Percentiles rank a stretch among this genome's conserved stretches.
Evolutionary conservation across 2,888 invertebrate genomes (phyloP).

Genomic region (Serripes groenlandicus): DNA sequence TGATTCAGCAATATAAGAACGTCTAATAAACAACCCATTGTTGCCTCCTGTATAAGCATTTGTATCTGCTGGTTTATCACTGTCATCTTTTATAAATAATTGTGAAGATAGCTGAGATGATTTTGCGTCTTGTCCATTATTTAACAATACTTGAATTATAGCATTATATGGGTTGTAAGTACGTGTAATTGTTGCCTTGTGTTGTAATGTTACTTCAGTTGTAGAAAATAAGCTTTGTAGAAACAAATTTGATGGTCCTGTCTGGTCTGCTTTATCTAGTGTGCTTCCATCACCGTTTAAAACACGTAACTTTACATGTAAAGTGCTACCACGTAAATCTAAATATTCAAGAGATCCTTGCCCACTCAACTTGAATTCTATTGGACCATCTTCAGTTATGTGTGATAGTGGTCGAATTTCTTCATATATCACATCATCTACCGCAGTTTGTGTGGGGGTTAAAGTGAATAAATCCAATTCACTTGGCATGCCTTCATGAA

Average conservation of each 20-base stretch:
- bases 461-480: conserved; percentile 28
- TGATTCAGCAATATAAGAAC: conserved; percentile 6
- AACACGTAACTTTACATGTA: conserved; percentile 34
- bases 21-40: conserved; percentile 14
- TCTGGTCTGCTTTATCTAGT: conserved; percentile 1
- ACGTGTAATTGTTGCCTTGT: conserved; percentile 21
- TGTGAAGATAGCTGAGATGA: conserved; percentile 10
- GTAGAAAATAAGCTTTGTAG: conserved; percentile 30
- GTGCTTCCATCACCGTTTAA: conserved; percentile 17
- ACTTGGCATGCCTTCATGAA: conserved; percentile 21
- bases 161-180: conserved; percentile 30
- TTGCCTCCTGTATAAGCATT: conserved; percentile 12
- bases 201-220: conserved; percentile 36
- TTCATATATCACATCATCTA: conserved; percentile 8
- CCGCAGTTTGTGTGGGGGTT: conserved; percentile 35
- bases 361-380: conserved; percentile 21
- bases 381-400: conserved; percentile 17
- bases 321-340: conserved; percentile 18
- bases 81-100: conserved; percentile 24
- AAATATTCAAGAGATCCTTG: conserved; percentile 27
- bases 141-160: conserved; percentile 28
- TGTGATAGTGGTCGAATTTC: conserved; percentile 40
- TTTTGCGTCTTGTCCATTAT: conserved; percentile 6
- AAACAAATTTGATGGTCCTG: conserved; percentile 38
- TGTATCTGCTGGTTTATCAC: conserved; percentile 4